Base-by-base conservation (phyloP, 1,140 invertebrate genomes). In the Atta cephalotes region DNA sequence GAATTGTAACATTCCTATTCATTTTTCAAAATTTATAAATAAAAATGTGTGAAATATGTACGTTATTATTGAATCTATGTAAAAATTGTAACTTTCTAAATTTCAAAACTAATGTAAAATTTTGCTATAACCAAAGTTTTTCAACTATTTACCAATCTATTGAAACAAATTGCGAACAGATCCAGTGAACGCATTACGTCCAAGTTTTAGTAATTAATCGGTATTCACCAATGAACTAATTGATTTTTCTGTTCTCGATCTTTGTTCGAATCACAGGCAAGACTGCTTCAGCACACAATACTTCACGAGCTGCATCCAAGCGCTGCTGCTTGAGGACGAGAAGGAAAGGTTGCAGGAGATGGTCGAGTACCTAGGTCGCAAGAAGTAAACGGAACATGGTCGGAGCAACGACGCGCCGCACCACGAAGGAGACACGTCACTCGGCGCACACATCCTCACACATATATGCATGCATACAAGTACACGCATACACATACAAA, bases 261-360 rank as follows among this genome's bases (percentile, higher is more conserved):
- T 66, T 25, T 88, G 58, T 80, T 51, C 12, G 28, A n/a, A 87
- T 91, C 92, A 87, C 93, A 96, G 96, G 94, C 95, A 96, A 91
- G 94, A 96, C 86, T 97, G 96, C 94, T 97, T 96, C 93, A 95
- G 94, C 87, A 96, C 95, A 93, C 93, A 95, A 91, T 97, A 96
- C 93, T 97, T 97, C 93, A 96, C 96, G 89, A 95, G 96, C 91
- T 97, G 97, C 92, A 94, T 96, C 90, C 95, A 96, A 93, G 96
- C 96, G 72, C 93, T 97, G 89, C 93, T 96, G 86, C 93, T 96
- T 88, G 94, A 95, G 85, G 96, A 96, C 88, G 96, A 96, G 91
- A 95, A 96, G 91, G 95, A 96, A 89, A 95, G 96, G 90, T 95
- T 96, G 92, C 95, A 95, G 89, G 95, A 96, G 92, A 96, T 96